Evolutionary conservation across 2,113 vertebrate genomes (phyloP), one percentile per base, ranked within the genome.

Genomic region (Gopherus evgoodei): DNA sequence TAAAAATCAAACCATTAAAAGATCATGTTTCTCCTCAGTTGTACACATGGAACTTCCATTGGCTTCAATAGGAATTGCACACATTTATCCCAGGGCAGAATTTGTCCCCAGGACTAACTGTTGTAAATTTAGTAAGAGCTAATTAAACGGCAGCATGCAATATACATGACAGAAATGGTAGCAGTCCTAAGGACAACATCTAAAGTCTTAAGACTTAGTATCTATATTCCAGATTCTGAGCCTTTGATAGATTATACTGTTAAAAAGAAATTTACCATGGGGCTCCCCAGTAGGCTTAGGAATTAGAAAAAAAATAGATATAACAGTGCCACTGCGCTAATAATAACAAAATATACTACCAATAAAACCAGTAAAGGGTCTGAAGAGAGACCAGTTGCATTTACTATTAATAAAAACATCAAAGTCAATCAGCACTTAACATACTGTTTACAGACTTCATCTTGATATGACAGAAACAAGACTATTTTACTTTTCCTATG

Each of bases 1-100:
- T 96, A 90, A 90, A 93, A 95, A 35, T 81, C 78, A 89, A 88
- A 89, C 2, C 81, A 91, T 94, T 91, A 92, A 92, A 95, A 93
- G 84, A 86, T 82, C 65, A 47, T 93, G 95, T 96, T 84, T 91
- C 83, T 84, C 83, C 47, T 80, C 29, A 88, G 62, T 91, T 84
- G 88, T 91, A 84, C 53, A 50, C 2, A 3, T 56, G 52, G 53
- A 52, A 47, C 82, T 93, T 22, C 52, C 52, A 84, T 5, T 90
- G 83, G 90, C 94, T 90, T 93, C 42, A 88, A 81, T 84, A 25
- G 83, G 81, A 91, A 95, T 76, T 89, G 78, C 84, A 80, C 57
- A n/a, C 16, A 19, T 25, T 94, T 24, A 80, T 93, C 76, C 54
- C 72, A 95, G 83, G 62, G 78, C 84, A 94, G 91, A 93, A 87